phyloP scores from a whole-genome alignment of 1,140 invertebrate species.

The Doryteuthis pealeii region DNA sequence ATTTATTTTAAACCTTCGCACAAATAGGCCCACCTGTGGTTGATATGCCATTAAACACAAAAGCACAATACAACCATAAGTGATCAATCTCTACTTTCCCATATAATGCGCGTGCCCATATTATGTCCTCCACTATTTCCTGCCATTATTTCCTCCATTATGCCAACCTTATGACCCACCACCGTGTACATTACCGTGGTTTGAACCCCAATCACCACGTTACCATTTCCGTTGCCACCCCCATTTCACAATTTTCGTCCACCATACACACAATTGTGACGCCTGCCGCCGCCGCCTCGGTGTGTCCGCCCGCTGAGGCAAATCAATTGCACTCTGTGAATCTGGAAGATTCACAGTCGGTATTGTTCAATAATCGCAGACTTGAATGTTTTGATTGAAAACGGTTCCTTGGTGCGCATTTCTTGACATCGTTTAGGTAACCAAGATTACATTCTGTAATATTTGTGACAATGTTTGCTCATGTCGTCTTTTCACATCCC shows the following conservation, averaged over 20 bases:
- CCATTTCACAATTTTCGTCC: not conserved
- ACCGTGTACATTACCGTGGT: too few relatives aligned
- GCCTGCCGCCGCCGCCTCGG: not conserved
- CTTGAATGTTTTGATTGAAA: not conserved
- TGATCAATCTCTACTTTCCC: too few relatives aligned
- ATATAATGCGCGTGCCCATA: too few relatives aligned
- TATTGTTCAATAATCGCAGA: constrained; percentile 10
- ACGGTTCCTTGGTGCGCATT: constrained; percentile 10
- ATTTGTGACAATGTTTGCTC: not conserved
- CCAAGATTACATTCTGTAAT: constrained; percentile 7
- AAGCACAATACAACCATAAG: too few relatives aligned
- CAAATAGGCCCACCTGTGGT: too few relatives aligned
- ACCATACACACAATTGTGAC: not conserved
- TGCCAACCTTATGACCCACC: too few relatives aligned
- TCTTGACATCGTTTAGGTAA: not conserved
- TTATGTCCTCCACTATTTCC: too few relatives aligned
- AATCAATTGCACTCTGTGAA: not conserved
- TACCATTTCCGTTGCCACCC: not conserved
- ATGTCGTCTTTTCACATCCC: not conserved
- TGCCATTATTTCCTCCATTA: too few relatives aligned
- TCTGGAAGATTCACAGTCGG: not conserved
- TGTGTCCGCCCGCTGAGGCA: not conserved
- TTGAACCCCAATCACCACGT: not conserved
- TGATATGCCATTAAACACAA: too few relatives aligned
- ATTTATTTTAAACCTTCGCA: too few relatives aligned